These are phyloP conservation scores for Megalonaias nervosa DNA, from an alignment of 1,140 invertebrate species.

Conservation along the genomic window DNA sequence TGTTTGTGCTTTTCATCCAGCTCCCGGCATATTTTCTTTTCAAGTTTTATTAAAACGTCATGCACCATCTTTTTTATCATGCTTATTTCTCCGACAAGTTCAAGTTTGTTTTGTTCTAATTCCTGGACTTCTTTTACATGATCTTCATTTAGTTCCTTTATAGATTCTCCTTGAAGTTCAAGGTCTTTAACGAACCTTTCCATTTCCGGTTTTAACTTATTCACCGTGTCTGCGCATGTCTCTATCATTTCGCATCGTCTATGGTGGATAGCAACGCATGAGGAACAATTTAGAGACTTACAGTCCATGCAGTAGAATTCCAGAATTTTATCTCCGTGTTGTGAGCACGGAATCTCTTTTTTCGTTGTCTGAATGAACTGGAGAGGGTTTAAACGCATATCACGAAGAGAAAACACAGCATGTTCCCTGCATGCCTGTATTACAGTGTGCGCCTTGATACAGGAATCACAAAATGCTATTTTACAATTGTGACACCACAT, in stretches of 20 bases:
- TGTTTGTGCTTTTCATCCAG: slow-evolving; percentile 44
- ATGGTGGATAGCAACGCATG: slow-evolving; percentile 49
- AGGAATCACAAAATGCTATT: slow-evolving; percentile 47
- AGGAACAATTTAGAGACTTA: slow-evolving; percentile 42
- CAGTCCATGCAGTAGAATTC: slow-evolving; percentile 55
- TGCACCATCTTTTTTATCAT: slow-evolving; percentile 41
- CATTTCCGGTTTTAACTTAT: slow-evolving; percentile 49
- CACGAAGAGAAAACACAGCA: slow-evolving; percentile 40
- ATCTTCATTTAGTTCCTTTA: slow-evolving; percentile 45
- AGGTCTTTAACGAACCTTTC: slow-evolving; percentile 44
- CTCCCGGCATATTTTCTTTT: slow-evolving; percentile 36
- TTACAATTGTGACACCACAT: slow-evolving; percentile 51
- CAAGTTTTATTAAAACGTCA: slow-evolving; percentile 40
- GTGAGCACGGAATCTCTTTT: slow-evolving; percentile 45
- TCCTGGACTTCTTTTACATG: slow-evolving; percentile 45
- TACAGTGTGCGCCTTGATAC: slow-evolving; percentile 50
- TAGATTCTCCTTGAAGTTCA: slow-evolving; percentile 33
- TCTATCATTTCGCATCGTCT: slow-evolving; percentile 52
- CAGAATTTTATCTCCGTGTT: slow-evolving; percentile 46
- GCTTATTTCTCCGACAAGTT: slow-evolving; percentile 39
- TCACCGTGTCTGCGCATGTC: slow-evolving; percentile 44
- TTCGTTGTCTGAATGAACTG: slow-evolving; percentile 39
- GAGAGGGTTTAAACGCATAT: slow-evolving; percentile 47
- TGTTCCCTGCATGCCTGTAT: slow-evolving; percentile 54
- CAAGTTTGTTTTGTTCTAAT: slow-evolving; percentile 41